phyloP scores from a whole-genome alignment of 2,113 vertebrate genomes.

The Macrotis lagotis region DNA sequence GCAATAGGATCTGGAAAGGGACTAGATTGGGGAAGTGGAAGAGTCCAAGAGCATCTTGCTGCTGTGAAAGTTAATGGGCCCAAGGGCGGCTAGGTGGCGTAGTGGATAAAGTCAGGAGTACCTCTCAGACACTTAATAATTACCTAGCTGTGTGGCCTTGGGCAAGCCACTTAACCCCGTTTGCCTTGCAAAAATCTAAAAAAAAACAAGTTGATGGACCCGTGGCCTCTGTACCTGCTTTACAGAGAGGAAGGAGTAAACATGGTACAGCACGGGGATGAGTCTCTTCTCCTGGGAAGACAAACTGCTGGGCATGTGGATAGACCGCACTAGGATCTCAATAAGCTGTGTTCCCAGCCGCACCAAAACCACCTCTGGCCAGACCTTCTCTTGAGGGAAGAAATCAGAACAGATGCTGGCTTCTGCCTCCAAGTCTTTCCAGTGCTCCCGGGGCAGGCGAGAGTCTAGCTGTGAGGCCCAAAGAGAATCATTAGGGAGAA shows the following conservation, averaged over 20 bases:
- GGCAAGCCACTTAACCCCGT: no score
- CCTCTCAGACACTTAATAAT: no score
- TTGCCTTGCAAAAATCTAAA: no score
- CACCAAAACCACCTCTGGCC: constrained; percentile 85
- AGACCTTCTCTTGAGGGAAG: constrained; percentile 77
- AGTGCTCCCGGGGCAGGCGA: constrained; percentile 88
- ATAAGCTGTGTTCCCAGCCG: constrained; percentile 90
- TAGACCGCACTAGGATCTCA: constrained; percentile 90
- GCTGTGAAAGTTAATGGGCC: not conserved
- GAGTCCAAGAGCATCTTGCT: not conserved
- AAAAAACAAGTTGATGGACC: not conserved
- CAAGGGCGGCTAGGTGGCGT: no score
- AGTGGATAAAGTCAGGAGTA: no score
- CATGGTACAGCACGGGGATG: constrained; percentile 93
- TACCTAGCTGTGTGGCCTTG: no score
- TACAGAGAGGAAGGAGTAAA: constrained; percentile 92
- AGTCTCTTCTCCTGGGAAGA: constrained; percentile 70
- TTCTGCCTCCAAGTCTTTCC: constrained; percentile 86
- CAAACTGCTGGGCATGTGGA: constrained; percentile 87
- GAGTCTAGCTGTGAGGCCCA: constrained; percentile 74
- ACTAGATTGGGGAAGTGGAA: not conserved
- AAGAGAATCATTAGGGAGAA: not conserved
- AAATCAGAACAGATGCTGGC: constrained; percentile 81
- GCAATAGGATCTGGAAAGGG: not conserved
- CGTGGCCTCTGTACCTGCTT: constrained; percentile 85